A percentile compares a stretch with the other conserved stretches of the same genome.
Evolutionary conservation across 92 coral and sea anemone genomes (phyloP).

Genomic region (Phenganax marumi): DNA sequence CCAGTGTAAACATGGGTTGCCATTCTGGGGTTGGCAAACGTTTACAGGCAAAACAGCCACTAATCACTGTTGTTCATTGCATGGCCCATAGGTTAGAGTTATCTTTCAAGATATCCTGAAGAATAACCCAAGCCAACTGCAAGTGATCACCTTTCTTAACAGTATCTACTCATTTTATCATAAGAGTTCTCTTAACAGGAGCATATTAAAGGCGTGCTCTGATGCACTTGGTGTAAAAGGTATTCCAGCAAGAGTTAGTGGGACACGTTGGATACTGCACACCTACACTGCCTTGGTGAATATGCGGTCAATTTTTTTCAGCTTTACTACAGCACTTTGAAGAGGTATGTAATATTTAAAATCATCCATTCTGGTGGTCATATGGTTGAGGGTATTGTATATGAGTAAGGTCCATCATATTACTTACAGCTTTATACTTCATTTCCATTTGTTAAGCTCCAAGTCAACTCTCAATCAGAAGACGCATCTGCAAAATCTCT

Average conservation of each 20-base stretch:
- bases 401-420: no score
- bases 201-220: constrained; percentile 51
- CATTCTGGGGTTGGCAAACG: constrained; percentile 32
- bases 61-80: constrained; percentile 35
- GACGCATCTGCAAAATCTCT: constrained; percentile 31
- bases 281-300: constrained; percentile 51
- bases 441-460: constrained; percentile 27
- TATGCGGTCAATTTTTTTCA: constrained; percentile 47
- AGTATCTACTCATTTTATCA: constrained; percentile 49
- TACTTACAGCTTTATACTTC: no score
- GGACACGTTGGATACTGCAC: constrained; percentile 50
- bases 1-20: constrained; percentile 37
- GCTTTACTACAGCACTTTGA: constrained; percentile 47
- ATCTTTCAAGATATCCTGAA: constrained; percentile 53
- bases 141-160: constrained; percentile 48
- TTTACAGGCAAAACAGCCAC: constrained; percentile 15
- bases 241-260: constrained; percentile 48
- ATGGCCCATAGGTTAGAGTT: constrained; percentile 60
- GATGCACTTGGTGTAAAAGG: constrained; percentile 30
- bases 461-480: constrained; percentile 16
- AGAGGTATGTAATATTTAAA: not conserved
- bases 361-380: no score
- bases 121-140: constrained; percentile 34
- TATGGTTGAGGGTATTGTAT: no score
- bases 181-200: constrained; percentile 55